A percentile compares a stretch with the other conserved stretches of the same genome.
These are phyloP conservation scores for Poecilus cupreus DNA, from an alignment of 2,888 invertebrate genomes.

Conservation along the genomic window DNA sequence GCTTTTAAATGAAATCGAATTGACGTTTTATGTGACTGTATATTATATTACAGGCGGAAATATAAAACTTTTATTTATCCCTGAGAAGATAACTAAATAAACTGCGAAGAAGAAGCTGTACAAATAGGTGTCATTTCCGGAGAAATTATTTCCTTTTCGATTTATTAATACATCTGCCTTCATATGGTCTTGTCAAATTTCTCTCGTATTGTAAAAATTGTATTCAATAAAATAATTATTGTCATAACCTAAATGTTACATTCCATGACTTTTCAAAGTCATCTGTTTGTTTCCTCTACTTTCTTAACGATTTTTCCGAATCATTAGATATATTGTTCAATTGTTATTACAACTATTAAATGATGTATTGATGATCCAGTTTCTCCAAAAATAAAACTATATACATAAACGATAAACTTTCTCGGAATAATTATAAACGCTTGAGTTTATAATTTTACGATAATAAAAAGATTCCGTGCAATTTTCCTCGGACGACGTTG, in stretches of 20 bases:
- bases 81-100: not conserved
- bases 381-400: not conserved
- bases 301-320: not conserved
- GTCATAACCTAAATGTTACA: no score
- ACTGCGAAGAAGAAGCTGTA: not conserved
- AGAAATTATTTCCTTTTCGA: constrained; percentile 13
- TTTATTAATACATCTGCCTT: not conserved
- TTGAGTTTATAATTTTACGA: not conserved
- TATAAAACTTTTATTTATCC: not conserved
- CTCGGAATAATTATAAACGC: constrained; percentile 1
- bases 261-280: no score
- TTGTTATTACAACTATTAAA: not conserved
- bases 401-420: constrained; percentile 11
- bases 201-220: no score
- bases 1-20: not conserved
- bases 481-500: not conserved
- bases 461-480: constrained; percentile 6
- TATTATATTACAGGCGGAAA: not conserved
- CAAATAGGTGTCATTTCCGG: not conserved
- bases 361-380: constrained; percentile 22
- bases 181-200: no score
- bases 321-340: constrained; percentile 9
- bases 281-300: not conserved
- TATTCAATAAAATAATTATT: no score
- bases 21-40: not conserved